Conservation (phyloP, 1,140 invertebrate species). For the Asobara japonica region DNA sequence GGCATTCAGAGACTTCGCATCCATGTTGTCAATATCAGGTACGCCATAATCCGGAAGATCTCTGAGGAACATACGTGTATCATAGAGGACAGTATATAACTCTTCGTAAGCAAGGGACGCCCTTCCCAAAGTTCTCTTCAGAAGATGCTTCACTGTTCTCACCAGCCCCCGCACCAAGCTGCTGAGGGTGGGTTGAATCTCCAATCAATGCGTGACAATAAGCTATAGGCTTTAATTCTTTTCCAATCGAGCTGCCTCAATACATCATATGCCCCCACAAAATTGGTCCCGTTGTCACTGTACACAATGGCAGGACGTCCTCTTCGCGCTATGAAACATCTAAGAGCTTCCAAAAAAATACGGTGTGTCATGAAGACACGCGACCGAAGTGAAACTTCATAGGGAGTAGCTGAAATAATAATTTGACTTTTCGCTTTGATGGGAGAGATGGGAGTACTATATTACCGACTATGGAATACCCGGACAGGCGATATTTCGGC, state of each 20-base stretch:
- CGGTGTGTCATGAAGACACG: no score
- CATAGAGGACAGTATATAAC: conserved; percentile 44
- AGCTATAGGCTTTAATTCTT: conserved; percentile 33
- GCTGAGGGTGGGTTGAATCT: conserved; percentile 59
- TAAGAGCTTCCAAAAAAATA: neutral
- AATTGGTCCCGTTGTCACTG: conserved; percentile 22
- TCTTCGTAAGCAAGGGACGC: conserved; percentile 48
- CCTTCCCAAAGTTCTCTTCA: conserved; percentile 43
- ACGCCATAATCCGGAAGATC: no score
- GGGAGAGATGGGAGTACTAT: no score
- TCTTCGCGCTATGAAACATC: neutral
- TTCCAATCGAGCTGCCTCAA: conserved; percentile 49
- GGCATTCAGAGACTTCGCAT: no score
- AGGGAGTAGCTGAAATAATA: no score
- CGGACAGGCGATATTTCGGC: no score
- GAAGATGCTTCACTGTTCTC: conserved; percentile 48
- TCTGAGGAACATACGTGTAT: no score
- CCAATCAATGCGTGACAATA: conserved; percentile 50
- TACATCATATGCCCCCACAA: conserved; percentile 49
- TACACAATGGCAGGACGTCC: neutral
- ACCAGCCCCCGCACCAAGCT: conserved; percentile 58
- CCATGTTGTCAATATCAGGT: no score
- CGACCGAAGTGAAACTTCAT: no score
- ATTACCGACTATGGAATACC: no score
- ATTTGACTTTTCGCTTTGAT: no score